Conservation (phyloP, 2,113 vertebrate genomes). For the Entomyzon cyanotis region DNA sequence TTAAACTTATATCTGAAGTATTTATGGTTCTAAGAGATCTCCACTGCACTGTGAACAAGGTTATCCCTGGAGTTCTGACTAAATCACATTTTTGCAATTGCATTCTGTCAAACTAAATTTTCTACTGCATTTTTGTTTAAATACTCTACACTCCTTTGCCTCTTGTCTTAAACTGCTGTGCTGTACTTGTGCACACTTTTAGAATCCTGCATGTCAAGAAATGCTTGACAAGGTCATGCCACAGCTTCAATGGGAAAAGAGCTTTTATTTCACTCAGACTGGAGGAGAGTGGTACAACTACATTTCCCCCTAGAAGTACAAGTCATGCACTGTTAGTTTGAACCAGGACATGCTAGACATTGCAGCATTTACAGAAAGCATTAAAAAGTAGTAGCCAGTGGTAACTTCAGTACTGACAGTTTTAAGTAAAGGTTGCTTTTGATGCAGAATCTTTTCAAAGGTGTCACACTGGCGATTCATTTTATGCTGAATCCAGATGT, state of each 20-base stretch:
- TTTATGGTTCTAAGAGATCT: neutral
- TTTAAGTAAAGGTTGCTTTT: neutral
- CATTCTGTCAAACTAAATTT: neutral
- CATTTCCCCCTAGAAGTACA: neutral
- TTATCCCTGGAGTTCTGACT: neutral
- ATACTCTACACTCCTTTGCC: neutral
- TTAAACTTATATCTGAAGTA: neutral
- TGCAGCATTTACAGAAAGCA: neutral
- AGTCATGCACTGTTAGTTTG: neutral
- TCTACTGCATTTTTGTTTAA: neutral
- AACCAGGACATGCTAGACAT: neutral
- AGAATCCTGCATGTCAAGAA: neutral
- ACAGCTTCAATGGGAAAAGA: neutral
- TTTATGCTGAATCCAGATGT: neutral
- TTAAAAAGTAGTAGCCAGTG: neutral
- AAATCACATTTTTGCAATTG: neutral
- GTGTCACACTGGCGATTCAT: neutral
- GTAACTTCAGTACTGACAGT: neutral
- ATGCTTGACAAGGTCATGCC: neutral
- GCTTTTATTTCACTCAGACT: neutral
- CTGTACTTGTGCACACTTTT: neutral
- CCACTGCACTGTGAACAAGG: neutral
- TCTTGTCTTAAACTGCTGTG: neutral
- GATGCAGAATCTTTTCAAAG: neutral
- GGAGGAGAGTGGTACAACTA: neutral